These are phyloP conservation scores for Eira barbara DNA, from an alignment of 2,113 vertebrate genomes.

Conservation along the genomic window DNA sequence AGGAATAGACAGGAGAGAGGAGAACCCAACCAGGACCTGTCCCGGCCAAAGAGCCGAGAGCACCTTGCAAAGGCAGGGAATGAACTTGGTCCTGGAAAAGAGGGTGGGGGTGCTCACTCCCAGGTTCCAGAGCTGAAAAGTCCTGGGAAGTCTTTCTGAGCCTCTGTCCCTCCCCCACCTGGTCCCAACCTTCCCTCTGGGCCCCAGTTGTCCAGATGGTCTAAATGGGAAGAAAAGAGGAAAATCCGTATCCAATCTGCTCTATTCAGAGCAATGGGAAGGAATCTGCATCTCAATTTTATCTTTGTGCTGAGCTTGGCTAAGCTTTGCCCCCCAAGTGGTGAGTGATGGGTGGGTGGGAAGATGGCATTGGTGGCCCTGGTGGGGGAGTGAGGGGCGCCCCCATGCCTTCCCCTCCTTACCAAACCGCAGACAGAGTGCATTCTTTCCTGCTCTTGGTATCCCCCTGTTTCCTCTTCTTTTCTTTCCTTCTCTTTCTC, in stretches of 20 bases:
- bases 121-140: not conserved
- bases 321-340: conserved; percentile 67
- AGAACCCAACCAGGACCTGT: not conserved
- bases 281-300: conserved; percentile 81
- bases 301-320: conserved; percentile 67
- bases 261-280: conserved; percentile 67
- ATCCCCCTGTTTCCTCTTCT: conserved; percentile 70
- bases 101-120: not conserved
- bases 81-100: not conserved
- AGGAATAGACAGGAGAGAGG: not conserved
- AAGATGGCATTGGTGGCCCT: conserved; percentile 35
- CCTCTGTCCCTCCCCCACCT: not conserved
- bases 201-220: conserved; percentile 39
- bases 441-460: conserved; percentile 58
- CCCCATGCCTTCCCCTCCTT: conserved; percentile 11
- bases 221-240: conserved; percentile 74
- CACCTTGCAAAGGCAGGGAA: not conserved
- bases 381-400: not conserved
- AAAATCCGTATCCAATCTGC: conserved; percentile 76
- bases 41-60: not conserved
- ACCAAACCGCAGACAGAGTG: conserved; percentile 45
- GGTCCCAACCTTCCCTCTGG: conserved; percentile 42
- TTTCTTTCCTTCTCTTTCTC: conserved; percentile 63
- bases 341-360: conserved; percentile 79
- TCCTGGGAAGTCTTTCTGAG: not conserved